A percentile compares a stretch with the other conserved stretches of the same genome.
These are phyloP conservation scores for Agriopis leucophaearia DNA, from an alignment of 2,888 invertebrate genomes.

Conservation along the genomic window DNA sequence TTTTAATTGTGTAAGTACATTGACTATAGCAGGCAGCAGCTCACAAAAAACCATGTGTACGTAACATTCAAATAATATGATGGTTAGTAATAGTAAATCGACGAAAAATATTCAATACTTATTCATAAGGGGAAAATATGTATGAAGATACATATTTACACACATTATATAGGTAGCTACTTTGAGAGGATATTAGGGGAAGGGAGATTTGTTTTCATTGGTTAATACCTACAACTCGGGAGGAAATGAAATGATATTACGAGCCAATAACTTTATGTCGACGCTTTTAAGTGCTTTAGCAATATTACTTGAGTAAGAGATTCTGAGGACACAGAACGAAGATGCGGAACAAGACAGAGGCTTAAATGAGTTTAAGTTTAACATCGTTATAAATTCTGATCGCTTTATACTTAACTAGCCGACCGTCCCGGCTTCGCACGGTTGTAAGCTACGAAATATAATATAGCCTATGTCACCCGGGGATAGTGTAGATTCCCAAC, in stretches of 20 bases:
- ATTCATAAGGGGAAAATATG: conserved; percentile 73
- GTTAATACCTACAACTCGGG: conserved; percentile 36
- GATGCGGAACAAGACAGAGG: conserved; percentile 3
- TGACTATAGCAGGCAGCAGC: conserved; percentile 10
- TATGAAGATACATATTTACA: conserved; percentile 55
- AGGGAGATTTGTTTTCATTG: conserved; percentile 53
- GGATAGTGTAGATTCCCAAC: too few relatives aligned
- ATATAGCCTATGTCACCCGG: too few relatives aligned
- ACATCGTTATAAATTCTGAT: conserved; percentile 13
- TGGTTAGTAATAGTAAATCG: conserved; percentile 43
- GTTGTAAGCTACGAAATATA: too few relatives aligned
- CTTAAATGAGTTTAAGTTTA: conserved; percentile 18
- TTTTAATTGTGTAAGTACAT: not conserved
- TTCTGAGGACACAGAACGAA: not conserved
- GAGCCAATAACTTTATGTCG: conserved; percentile 41
- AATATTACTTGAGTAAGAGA: conserved; percentile 7
- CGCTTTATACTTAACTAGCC: conserved; percentile 4
- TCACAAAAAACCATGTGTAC: conserved; percentile 40
- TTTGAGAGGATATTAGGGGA: conserved; percentile 56
- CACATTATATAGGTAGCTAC: conserved; percentile 45
- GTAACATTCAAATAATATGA: conserved; percentile 48
- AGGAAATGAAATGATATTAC: conserved; percentile 46
- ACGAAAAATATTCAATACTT: conserved; percentile 66
- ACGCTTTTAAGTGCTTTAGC: conserved; percentile 17
- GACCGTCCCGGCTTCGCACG: too few relatives aligned